A percentile compares a stretch with the other conserved stretches of the same genome.
Evolutionary conservation across 2,113 vertebrate genomes (phyloP).

Genomic region (Mus spicilegus): DNA sequence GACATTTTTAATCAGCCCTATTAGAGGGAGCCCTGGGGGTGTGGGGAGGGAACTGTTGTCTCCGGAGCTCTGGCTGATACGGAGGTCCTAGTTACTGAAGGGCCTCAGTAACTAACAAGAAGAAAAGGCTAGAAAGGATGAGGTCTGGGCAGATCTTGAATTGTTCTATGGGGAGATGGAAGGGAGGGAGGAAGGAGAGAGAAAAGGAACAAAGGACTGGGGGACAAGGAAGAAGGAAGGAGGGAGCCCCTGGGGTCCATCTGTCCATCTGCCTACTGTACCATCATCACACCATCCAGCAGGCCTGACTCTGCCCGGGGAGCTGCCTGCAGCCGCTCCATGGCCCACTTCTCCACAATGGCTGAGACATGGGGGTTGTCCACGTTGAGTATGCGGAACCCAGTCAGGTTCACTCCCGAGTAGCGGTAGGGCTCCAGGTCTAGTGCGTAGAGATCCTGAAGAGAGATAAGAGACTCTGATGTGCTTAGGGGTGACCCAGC

Average conservation of each 20-base stretch:
- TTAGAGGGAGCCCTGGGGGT: not conserved
- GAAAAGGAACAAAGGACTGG: fast-evolving
- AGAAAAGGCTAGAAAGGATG: not conserved
- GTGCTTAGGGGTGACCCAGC: slow-evolving; percentile 28
- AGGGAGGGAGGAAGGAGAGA: not conserved
- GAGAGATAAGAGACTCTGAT: slow-evolving; percentile 51
- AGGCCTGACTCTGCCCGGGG: slow-evolving; percentile 95
- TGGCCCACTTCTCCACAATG: slow-evolving; percentile 98
- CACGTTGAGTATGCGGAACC: slow-evolving; percentile 98
- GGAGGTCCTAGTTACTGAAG: not conserved
- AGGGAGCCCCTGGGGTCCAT: not conserved
- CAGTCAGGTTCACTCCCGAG: slow-evolving; percentile 98
- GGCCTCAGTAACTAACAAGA: not conserved
- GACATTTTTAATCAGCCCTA: not conserved
- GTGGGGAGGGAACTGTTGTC: fast-evolving
- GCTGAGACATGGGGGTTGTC: slow-evolving; percentile 96
- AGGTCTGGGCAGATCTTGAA: not conserved
- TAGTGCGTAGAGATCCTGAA: slow-evolving; percentile 97
- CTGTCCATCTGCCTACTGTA: slow-evolving; percentile 79
- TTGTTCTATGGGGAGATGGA: not conserved
- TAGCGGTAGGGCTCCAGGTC: slow-evolving; percentile 99
- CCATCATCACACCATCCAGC: slow-evolving; percentile 98
- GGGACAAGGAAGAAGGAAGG: too few relatives aligned
- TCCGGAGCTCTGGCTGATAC: not conserved
- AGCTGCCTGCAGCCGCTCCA: slow-evolving; percentile 93